phyloP scores from a whole-genome alignment of 1,140 invertebrate genomes.

The Ips typographus region DNA sequence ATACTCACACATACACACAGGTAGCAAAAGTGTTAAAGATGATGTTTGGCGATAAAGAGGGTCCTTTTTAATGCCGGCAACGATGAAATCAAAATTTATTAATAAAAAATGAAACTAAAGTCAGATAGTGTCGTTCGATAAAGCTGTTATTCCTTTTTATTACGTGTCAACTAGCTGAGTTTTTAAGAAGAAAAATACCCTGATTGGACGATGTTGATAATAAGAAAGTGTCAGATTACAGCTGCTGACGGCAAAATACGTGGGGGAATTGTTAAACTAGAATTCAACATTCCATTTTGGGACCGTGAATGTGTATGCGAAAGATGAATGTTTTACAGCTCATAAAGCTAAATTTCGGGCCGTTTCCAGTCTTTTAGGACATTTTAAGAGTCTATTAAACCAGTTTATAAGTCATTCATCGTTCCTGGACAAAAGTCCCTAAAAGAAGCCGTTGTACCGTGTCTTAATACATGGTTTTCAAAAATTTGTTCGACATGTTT shows the following conservation, averaged over 20 bases:
- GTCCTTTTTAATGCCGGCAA: not conserved
- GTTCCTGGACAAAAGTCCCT: not conserved
- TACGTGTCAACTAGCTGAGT: not conserved
- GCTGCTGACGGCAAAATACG: no score
- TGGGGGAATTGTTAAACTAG: no score
- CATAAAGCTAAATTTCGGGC: constrained; percentile 24
- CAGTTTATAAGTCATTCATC: constrained; percentile 20
- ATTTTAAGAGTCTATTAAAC: constrained; percentile 22
- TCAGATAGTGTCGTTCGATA: not conserved
- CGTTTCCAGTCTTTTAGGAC: constrained; percentile 16
- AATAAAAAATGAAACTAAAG: not conserved
- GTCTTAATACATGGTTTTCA: constrained; percentile 7
- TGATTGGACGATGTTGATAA: not conserved
- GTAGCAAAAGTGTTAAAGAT: constrained; percentile 37
- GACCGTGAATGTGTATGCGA: not conserved
- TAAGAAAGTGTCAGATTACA: no score
- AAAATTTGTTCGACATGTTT: constrained; percentile 18
- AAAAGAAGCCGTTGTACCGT: constrained; percentile 12
- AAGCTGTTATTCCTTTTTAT: not conserved
- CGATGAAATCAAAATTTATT: constrained; percentile 20
- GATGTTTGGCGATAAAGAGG: constrained; percentile 23
- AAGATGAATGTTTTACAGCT: constrained; percentile 26
- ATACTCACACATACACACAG: constrained; percentile 24
- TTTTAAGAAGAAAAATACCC: not conserved
- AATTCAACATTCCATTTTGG: no score